Conservation (phyloP, 2,113 vertebrate genomes). For the Acanthochromis polyacanthus region DNA sequence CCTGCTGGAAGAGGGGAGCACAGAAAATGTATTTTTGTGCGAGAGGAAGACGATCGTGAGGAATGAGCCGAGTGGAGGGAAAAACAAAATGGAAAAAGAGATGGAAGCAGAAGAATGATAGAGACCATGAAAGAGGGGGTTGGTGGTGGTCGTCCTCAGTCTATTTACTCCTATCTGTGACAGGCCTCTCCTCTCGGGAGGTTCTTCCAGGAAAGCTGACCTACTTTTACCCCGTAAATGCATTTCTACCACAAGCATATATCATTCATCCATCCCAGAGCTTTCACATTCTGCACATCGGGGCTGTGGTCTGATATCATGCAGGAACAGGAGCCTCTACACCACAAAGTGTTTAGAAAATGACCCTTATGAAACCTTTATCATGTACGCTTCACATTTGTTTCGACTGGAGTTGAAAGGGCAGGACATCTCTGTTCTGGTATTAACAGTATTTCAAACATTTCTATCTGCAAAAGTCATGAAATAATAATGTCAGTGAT, state of each 20-base stretch:
- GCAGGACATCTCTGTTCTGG: neutral
- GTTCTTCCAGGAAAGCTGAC: conserved; percentile 78
- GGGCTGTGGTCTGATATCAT: conserved; percentile 15
- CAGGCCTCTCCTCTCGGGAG: conserved; percentile 56
- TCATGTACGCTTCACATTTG: neutral
- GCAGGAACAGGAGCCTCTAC: conserved; percentile 2
- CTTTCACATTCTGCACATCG: conserved; percentile 40
- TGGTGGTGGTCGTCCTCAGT: conserved; percentile 34
- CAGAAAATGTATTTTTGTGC: conserved; percentile 27
- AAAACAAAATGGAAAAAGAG: conserved; percentile 39
- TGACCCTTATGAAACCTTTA: neutral
- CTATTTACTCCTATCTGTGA: conserved; percentile 63
- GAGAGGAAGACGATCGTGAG: conserved; percentile 21
- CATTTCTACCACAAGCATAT: conserved; percentile 59
- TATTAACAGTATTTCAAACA: neutral
- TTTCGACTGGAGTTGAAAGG: neutral
- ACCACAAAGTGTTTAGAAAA: neutral
- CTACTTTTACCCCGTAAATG: conserved; percentile 76
- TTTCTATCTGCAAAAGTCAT: conserved; percentile 13
- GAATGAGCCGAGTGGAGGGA: conserved; percentile 26
- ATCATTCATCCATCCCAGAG: conserved; percentile 67
- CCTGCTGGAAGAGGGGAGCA: conserved; percentile 38
- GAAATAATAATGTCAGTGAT: conserved; percentile 28
- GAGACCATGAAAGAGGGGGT: conserved; percentile 29
- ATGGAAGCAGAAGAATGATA: conserved; percentile 34